Percentiles rank a stretch among this genome's conserved stretches.
Conservation (phyloP, 2,113 vertebrate genomes). For the Stictonetta naevosa region DNA sequence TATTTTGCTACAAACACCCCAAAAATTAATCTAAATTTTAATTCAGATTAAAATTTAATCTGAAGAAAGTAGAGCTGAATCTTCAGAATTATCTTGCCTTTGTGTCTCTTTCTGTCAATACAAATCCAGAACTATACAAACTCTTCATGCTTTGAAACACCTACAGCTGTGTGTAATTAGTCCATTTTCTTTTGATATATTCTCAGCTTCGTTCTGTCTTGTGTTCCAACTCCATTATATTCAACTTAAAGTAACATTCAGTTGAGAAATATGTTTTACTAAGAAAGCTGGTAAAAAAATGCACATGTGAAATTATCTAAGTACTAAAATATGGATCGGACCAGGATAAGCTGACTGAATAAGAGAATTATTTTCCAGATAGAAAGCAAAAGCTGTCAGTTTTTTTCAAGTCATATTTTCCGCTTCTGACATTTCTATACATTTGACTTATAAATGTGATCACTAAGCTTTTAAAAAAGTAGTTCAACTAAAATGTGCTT, state of each 20-base stretch:
- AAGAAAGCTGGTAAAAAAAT: not conserved
- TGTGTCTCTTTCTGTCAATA: constrained; percentile 42
- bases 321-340: not conserved
- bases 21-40: not conserved
- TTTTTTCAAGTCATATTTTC: not conserved
- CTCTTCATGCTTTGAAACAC: constrained; percentile 50
- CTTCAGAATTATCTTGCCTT: not conserved
- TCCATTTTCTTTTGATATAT: constrained; percentile 25
- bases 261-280: not conserved
- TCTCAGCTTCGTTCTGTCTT: constrained; percentile 8
- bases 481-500: not conserved
- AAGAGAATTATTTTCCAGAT: not conserved
- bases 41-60: constrained; percentile 5
- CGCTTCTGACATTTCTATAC: not conserved
- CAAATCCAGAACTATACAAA: constrained; percentile 5
- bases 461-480: not conserved
- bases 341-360: not conserved
- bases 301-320: not conserved
- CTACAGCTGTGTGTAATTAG: constrained; percentile 9
- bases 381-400: not conserved
- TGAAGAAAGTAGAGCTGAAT: constrained; percentile 39
- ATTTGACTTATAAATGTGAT: not conserved
- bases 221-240: not conserved
- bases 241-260: not conserved
- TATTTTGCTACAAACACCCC: constrained; percentile 24